Base-by-base conservation (phyloP, 2,797 vertebrate species). In the Liparis tanakae region DNA sequence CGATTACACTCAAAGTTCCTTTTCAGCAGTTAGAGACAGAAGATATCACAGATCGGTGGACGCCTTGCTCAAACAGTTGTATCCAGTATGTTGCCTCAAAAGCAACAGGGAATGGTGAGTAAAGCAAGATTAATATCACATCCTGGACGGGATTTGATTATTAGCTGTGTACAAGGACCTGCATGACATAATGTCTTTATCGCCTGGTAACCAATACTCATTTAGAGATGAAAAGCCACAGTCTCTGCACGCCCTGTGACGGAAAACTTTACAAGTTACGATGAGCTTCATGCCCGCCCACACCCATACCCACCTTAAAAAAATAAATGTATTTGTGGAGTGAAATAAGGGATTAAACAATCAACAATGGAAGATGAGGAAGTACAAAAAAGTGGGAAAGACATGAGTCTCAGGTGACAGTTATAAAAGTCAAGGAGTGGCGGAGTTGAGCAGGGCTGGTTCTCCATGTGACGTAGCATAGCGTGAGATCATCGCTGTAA, bases 111-210 rank as follows among this genome's bases (percentile, higher is more conserved):
- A 72, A 64, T 76, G 18, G 17, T 13, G 51, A 68, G 54, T 76
- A 66, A 78, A 82, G 10, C 17, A 71, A 74, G 73, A 85, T n/a
- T 72, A 67, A 77, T 66, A 80, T 88, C 58, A 83, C 55, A 87
- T 79, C 63, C 58, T 73, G 68, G 33, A 15, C 5, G 34, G 72
- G 59, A 85, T 90, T 73, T 72, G 37, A 84, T 85, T 81, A 83
- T 78, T 82, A 77, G 78, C 10, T 79, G 59, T 78, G 73, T 44
- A 64, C 61, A 79, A 69, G 39, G 62, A 55, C 22, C 44, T 61
- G 54, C 60, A 51, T 74, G 73, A 82, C 57, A 62, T 77, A 61
- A 81, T 44, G 58, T 50, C 48, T 72, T 88, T 84, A 88, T 91
- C 60, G 41, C 82, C 65, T 80, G 37, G 81, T 81, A 80, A 90